Evolutionary conservation across 2,888 invertebrate species (phyloP), one percentile per base, ranked within the genome.

Genomic region (Halictus quadricinctus): DNA sequence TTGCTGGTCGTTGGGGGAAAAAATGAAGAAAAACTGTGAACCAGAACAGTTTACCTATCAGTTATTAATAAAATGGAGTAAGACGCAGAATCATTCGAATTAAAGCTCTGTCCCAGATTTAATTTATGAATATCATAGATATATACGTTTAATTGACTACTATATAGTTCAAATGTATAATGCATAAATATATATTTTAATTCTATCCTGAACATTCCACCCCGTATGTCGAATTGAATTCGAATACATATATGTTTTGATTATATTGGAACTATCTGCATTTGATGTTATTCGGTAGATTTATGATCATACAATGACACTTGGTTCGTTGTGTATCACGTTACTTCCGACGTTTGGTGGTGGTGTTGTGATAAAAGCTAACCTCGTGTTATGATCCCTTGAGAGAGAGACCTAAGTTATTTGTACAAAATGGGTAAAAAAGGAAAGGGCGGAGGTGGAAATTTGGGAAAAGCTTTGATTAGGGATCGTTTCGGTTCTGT

Each of bases 401-500:
- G 10, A 70, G n/a, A 58, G n/a, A 21, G 13, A 10, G 10, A 12
- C 1, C 69, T 18, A 29, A 70, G n/a, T n/a, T 54, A 36, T 75
- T 29, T 15, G 21, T 48, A 58, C 1, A 79, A 90, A 90, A 97
- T 97, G 97, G 97, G 97, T 21, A 97, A 97, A 94, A 97, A 97
- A 93, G 96, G 95, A 91, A 97, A 97, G 94, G 95, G 95, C 79
- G 94, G 95, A 58, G 87, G 84, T 66, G 91, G 86, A 66, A 92
- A 90, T 90, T 95, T 97, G 73, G 98, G 97, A 0, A 95, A 97
- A 81, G 95, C 97, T 0, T 95, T 98, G 66, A 97, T 98, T 64
- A 97, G 97, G 93, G 97, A 97, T 92, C 96, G 97, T 90, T 97
- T 97, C 93, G 96, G 97, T 0, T 95, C 96, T 86, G 95, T 95